phyloP scores from a whole-genome alignment of 2,888 invertebrate species.

The Dryocosmus kuriphilus region DNA sequence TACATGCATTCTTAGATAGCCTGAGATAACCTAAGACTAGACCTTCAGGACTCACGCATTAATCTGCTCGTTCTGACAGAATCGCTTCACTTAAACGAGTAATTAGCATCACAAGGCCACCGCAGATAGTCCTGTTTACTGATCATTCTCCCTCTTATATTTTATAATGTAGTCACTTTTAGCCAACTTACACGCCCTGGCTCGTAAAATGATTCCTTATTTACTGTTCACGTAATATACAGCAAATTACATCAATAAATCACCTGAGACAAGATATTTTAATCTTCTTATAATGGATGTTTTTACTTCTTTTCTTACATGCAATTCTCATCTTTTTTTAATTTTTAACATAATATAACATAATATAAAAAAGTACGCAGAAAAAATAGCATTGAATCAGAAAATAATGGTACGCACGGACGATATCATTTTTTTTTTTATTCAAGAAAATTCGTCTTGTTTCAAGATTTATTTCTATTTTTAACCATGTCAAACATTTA shows the following conservation, averaged over 20 bases:
- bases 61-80: slow-evolving; percentile 10
- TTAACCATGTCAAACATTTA: too few species aligned
- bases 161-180: slow-evolving; percentile 2
- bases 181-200: slow-evolving; percentile 17
- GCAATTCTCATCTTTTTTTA: background rate
- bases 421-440: too few species aligned
- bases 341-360: background rate
- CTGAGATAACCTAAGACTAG: slow-evolving; percentile 18
- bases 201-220: slow-evolving; percentile 28
- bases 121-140: slow-evolving; percentile 26
- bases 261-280: background rate
- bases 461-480: too few species aligned
- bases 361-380: background rate
- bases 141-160: background rate
- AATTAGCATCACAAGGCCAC: slow-evolving; percentile 31
- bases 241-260: slow-evolving; percentile 17
- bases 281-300: background rate
- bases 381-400: too few species aligned
- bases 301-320: background rate
- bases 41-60: slow-evolving; percentile 23
- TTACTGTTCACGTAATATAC: slow-evolving; percentile 11
- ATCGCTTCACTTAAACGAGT: slow-evolving; percentile 25
- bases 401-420: too few species aligned
- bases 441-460: too few species aligned
- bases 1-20: slow-evolving; percentile 15